A percentile compares a stretch with the other conserved stretches of the same genome.
phyloP scores from a whole-genome alignment of 2,888 invertebrate species.

The Dryococelus australis region DNA sequence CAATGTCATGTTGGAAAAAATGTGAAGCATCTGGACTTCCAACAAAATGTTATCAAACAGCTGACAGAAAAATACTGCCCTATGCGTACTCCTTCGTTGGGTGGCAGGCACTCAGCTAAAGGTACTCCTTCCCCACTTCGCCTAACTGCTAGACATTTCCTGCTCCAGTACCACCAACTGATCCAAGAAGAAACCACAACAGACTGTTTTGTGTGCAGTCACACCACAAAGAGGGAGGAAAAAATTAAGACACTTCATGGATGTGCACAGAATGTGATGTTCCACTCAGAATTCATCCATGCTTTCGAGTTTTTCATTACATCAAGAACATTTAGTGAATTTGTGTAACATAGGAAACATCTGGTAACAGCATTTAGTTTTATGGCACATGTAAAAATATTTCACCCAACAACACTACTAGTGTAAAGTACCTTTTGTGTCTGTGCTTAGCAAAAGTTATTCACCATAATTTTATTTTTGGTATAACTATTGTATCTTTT shows the following conservation, averaged over 20 bases:
- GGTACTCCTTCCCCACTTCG: background rate
- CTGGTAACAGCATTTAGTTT: no score
- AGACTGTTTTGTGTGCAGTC: background rate
- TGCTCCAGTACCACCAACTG: background rate
- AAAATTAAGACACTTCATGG: background rate
- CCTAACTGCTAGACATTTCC: background rate
- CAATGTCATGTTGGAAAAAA: background rate
- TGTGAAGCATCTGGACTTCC: background rate
- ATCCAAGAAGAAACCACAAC: background rate
- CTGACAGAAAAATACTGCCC: background rate
- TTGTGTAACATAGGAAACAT: no score
- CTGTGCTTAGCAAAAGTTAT: no score
- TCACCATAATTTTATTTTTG: no score
- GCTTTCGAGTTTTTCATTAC: background rate
- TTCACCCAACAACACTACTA: no score
- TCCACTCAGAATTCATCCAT: background rate
- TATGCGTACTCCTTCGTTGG: background rate
- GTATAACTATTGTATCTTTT: no score
- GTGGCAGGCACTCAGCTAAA: background rate
- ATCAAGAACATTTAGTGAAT: background rate
- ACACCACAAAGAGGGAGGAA: background rate
- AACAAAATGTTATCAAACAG: background rate
- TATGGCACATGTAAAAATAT: no score
- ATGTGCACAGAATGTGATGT: background rate
- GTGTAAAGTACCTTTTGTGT: no score